A percentile compares a stretch with the other conserved stretches of the same genome.
Conservation (phyloP, 2,113 vertebrate genomes). For the Pseudopipra pipra region DNA sequence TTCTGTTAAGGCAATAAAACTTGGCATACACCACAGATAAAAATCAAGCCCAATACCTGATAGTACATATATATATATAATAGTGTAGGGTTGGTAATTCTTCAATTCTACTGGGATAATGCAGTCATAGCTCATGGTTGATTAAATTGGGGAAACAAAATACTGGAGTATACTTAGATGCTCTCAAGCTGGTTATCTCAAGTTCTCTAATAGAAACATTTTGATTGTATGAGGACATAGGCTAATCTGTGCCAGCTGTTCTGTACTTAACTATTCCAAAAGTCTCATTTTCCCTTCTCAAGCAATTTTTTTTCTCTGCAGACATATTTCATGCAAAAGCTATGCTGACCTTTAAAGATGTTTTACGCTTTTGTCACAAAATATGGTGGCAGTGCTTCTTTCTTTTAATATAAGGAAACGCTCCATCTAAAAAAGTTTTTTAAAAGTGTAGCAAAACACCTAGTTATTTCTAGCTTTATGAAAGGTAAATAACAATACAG, state of each 20-base stretch:
- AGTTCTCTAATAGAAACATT: conserved; percentile 60
- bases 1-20: neutral
- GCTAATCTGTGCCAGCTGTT: conserved; percentile 60
- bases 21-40: neutral
- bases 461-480: neutral
- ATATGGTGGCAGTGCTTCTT: neutral
- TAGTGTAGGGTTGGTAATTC: neutral
- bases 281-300: conserved; percentile 7
- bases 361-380: conserved; percentile 28
- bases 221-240: conserved; percentile 68
- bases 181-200: conserved; percentile 53
- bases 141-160: neutral
- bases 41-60: neutral
- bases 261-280: conserved; percentile 25
- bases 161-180: neutral
- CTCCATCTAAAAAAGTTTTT: neutral
- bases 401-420: neutral
- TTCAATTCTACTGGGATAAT: conserved; percentile 6
- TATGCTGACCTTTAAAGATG: conserved; percentile 33
- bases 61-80: neutral
- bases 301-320: neutral
- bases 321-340: conserved; percentile 56
- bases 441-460: neutral
- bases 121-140: conserved; percentile 35
- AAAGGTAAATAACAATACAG: neutral